Conservation (phyloP, 1,140 invertebrate genomes). For the Trichonephila inaurata region DNA sequence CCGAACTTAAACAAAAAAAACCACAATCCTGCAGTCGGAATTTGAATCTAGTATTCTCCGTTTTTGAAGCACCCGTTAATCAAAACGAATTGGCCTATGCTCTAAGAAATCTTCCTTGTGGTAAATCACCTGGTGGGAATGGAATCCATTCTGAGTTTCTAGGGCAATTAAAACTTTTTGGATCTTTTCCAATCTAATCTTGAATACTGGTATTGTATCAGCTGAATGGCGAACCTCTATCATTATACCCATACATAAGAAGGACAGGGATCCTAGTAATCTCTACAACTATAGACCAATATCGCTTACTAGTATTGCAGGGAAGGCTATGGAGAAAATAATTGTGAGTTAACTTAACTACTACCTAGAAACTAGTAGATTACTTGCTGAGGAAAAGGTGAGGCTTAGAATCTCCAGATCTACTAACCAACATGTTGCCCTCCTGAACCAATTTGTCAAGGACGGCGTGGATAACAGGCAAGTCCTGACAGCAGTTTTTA, state of each 20-base stretch:
- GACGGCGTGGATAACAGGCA: slow-evolving; percentile 48
- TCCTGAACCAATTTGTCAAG: slow-evolving; percentile 29
- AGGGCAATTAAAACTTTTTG: neutral
- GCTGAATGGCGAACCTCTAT: neutral
- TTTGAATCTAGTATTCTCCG: neutral
- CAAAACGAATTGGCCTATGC: neutral
- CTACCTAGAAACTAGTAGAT: neutral
- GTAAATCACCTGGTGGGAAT: slow-evolving; percentile 51
- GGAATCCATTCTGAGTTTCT: slow-evolving; percentile 39
- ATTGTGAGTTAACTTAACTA: slow-evolving; percentile 14
- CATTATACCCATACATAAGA: slow-evolving; percentile 56
- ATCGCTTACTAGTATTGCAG: neutral
- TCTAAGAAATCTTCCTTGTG: neutral
- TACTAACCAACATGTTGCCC: slow-evolving; percentile 39
- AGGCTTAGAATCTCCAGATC: slow-evolving; percentile 30
- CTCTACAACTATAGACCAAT: slow-evolving; percentile 48
- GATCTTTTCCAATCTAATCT: slow-evolving; percentile 43
- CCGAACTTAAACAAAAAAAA: no score
- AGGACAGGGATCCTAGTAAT: neutral
- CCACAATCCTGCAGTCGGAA: neutral
- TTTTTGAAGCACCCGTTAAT: slow-evolving; percentile 35
- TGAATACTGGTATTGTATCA: neutral
- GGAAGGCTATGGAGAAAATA: slow-evolving; percentile 57
- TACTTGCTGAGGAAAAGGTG: slow-evolving; percentile 17
- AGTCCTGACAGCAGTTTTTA: slow-evolving; percentile 42